Evolutionary conservation across 2,113 vertebrate genomes (phyloP).

Genomic region (Passer domesticus): DNA sequence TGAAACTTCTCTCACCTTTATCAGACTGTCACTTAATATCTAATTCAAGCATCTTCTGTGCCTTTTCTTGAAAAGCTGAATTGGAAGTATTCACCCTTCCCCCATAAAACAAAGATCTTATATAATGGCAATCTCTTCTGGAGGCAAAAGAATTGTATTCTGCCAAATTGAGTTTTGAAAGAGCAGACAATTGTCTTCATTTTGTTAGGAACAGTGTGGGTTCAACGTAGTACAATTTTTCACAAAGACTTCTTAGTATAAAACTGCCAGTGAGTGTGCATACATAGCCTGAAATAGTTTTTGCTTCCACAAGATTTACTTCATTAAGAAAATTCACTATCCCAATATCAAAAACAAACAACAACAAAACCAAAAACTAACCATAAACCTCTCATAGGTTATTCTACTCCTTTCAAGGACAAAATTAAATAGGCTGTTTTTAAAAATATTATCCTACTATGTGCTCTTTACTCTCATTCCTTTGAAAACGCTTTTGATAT

Average conservation of each 20-base stretch:
- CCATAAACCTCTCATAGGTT: not conserved
- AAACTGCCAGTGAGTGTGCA: not conserved
- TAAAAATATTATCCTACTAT: not conserved
- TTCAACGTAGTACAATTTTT: not conserved
- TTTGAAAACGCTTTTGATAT: not conserved
- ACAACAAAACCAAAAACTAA: not conserved
- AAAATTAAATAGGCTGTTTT: not conserved
- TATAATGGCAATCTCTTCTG: not conserved
- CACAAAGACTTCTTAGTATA: not conserved
- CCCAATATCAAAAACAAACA: not conserved
- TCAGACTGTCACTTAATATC: conserved; percentile 45
- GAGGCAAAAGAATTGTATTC: conserved; percentile 22
- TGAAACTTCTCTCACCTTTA: conserved; percentile 30
- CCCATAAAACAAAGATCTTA: conserved; percentile 4
- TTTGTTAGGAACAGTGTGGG: conserved; percentile 26
- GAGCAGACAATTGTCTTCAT: conserved; percentile 24
- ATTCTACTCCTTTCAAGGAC: not conserved
- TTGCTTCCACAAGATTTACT: not conserved
- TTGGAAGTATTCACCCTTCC: conserved; percentile 27
- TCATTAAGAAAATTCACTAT: not conserved
- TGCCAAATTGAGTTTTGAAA: conserved; percentile 42
- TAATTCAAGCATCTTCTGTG: conserved; percentile 17
- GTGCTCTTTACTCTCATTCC: not conserved
- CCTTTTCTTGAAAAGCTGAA: conserved; percentile 37
- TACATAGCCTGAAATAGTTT: not conserved